Conservation (phyloP, 2,888 invertebrate species). For the Coleophora deauratella region DNA sequence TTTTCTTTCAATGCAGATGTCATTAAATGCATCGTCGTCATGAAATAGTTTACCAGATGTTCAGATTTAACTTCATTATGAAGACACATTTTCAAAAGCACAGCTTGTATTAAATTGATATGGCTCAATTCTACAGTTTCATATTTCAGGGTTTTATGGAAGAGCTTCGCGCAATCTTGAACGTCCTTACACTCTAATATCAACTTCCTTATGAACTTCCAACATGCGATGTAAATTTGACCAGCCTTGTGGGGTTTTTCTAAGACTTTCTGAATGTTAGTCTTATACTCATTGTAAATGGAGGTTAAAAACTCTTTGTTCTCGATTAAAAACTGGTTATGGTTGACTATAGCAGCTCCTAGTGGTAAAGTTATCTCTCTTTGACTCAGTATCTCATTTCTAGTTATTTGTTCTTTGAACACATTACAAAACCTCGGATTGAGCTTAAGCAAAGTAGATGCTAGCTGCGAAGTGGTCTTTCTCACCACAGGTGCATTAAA, state of each 20-base stretch:
- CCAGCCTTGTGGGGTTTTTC: conserved; percentile 82
- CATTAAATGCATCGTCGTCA: conserved; percentile 71
- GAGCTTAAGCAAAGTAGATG: conserved; percentile 72
- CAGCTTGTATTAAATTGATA: conserved; percentile 65
- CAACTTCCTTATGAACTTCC: conserved; percentile 72
- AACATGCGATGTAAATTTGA: conserved; percentile 76
- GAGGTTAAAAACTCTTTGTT: conserved; percentile 59
- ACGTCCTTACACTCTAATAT: conserved; percentile 75
- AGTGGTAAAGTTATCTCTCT: conserved; percentile 79
- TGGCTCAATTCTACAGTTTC: conserved; percentile 76
- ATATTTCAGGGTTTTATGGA: conserved; percentile 76
- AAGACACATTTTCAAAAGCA: conserved; percentile 67
- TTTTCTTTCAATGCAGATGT: conserved; percentile 62
- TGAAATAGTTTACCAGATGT: conserved; percentile 64
- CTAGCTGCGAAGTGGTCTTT: conserved; percentile 74
- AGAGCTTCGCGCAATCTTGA: conserved; percentile 70
- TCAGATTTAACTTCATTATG: conserved; percentile 45
- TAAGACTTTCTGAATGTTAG: conserved; percentile 76
- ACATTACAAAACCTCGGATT: conserved; percentile 58
- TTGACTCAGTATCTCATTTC: conserved; percentile 64
- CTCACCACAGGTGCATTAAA: conserved; percentile 65
- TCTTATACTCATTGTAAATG: conserved; percentile 75
- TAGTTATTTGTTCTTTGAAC: conserved; percentile 58
- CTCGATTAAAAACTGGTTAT: conserved; percentile 49
- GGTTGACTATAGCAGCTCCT: conserved; percentile 58